These are phyloP conservation scores for Petromus typicus DNA, from an alignment of 2,113 vertebrate genomes.

Conservation along the genomic window DNA sequence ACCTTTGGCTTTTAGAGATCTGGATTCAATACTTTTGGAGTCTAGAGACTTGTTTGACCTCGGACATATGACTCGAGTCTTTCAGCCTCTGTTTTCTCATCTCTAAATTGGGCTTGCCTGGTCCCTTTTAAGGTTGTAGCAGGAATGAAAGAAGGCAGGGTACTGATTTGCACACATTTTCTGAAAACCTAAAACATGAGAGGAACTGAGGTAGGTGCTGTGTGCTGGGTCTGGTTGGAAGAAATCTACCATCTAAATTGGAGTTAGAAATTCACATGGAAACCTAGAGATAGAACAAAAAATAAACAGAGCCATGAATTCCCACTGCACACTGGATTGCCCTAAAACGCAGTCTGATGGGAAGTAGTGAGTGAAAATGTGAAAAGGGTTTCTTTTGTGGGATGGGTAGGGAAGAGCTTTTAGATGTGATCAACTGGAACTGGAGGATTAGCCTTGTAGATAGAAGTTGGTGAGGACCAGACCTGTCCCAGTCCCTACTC, in stretches of 20 bases:
- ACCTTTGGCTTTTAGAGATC: background rate
- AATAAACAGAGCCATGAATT: background rate
- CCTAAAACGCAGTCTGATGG: background rate
- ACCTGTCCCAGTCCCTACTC: no score
- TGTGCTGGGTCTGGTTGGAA: background rate
- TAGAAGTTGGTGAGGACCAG: background rate
- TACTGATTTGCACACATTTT: background rate
- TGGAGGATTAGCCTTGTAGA: background rate
- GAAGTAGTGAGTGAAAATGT: background rate
- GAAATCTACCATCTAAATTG: background rate
- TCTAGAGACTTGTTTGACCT: background rate
- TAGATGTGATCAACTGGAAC: background rate
- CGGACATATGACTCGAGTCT: background rate
- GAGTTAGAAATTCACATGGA: background rate
- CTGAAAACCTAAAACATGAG: background rate
- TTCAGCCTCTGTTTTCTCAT: background rate
- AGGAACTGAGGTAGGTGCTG: background rate
- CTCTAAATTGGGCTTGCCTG: background rate
- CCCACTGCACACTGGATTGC: fast-evolving
- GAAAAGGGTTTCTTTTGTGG: background rate
- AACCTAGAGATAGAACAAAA: background rate
- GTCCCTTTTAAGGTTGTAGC: background rate
- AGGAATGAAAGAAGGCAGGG: background rate
- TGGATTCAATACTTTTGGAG: background rate
- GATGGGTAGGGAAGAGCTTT: background rate